Conservation (phyloP, 2,888 invertebrate genomes). For the Dromius quadrimaculatus region DNA sequence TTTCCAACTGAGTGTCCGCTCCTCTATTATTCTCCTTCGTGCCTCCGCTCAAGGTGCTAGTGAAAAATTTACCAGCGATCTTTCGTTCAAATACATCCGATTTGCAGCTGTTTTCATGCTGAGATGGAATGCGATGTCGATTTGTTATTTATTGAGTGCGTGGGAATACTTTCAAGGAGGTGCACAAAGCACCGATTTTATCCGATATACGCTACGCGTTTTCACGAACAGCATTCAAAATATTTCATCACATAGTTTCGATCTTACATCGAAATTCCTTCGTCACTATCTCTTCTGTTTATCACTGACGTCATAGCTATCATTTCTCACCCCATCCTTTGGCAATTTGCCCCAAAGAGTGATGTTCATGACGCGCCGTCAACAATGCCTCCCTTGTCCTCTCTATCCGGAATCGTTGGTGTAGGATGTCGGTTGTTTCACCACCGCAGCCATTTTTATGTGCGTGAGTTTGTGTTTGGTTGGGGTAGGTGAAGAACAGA, state of each 20-base stretch:
- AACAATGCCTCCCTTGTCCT: constrained; percentile 9
- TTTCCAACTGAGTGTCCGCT: too few relatives aligned
- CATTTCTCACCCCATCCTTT: too few relatives aligned
- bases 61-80: constrained; percentile 39
- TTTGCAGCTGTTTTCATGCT: constrained; percentile 14
- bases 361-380: constrained; percentile 2
- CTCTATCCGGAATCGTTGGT: too few relatives aligned
- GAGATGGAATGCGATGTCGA: constrained; percentile 21
- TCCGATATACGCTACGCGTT: background rate
- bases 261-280: background rate
- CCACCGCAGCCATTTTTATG: background rate
- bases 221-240: background rate
- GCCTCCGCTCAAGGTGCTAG: constrained; percentile 14
- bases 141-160: constrained; percentile 19
- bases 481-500: background rate
- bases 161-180: background rate
- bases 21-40: too few relatives aligned
- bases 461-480: too few relatives aligned
- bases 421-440: constrained; percentile 1
- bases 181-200: background rate
- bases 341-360: too few relatives aligned
- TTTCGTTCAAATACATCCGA: constrained; percentile 31
- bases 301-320: background rate
- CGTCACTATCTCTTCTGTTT: background rate
- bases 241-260: background rate